These are phyloP conservation scores for Pantherophis guttatus DNA, from an alignment of 2,113 vertebrate species.

Conservation along the genomic window DNA sequence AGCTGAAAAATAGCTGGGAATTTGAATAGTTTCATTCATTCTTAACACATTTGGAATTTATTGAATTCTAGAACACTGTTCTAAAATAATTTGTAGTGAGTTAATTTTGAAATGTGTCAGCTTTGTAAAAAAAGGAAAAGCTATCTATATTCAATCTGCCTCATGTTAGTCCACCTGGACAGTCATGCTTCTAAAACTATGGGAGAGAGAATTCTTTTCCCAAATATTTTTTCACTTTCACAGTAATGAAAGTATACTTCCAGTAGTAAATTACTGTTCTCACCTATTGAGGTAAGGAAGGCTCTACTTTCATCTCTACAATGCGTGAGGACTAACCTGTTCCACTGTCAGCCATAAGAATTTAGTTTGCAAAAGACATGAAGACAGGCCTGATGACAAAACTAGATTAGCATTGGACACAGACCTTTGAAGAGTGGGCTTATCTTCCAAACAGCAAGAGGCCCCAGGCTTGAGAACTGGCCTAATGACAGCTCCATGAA, in stretches of 20 bases:
- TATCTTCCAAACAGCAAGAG: conserved; percentile 78
- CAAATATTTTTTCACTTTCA: neutral
- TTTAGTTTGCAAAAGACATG: neutral
- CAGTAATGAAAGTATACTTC: neutral
- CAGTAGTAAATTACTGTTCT: neutral
- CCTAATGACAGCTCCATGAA: conserved; percentile 79
- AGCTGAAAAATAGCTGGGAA: neutral
- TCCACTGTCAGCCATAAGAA: neutral
- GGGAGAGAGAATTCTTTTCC: neutral
- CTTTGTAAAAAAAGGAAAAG: neutral
- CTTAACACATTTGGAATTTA: neutral
- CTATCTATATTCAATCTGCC: neutral
- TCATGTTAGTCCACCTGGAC: neutral
- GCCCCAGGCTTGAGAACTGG: conserved; percentile 80
- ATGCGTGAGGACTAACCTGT: neutral
- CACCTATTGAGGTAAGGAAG: neutral
- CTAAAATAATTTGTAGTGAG: neutral
- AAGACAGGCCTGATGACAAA: neutral
- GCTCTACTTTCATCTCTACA: neutral
- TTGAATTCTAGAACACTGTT: neutral
- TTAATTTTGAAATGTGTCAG: neutral
- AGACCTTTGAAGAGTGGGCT: conserved; percentile 82
- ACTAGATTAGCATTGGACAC: neutral
- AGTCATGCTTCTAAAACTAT: neutral
- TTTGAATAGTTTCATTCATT: neutral